Conservation (phyloP, 2,888 invertebrate species). For the Tortricodes alternella region DNA sequence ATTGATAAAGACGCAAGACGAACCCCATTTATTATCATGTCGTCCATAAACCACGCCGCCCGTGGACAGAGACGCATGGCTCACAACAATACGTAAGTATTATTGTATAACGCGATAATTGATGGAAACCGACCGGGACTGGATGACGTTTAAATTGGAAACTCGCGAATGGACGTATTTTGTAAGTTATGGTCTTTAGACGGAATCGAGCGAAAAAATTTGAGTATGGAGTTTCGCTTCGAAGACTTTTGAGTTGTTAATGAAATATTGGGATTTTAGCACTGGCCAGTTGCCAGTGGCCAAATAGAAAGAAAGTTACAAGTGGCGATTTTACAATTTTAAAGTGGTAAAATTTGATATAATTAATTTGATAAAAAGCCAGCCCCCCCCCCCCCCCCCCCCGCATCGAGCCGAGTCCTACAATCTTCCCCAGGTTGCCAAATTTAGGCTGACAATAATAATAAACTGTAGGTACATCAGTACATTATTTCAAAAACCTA, state of each 20-base stretch:
- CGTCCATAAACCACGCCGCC: slow-evolving; percentile 18
- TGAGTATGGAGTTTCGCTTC: not conserved
- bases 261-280: not conserved
- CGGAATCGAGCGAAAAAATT: slow-evolving; percentile 15
- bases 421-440: no score
- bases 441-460: no score
- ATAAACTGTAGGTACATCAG: no score
- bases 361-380: no score
- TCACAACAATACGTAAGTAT: slow-evolving; percentile 35
- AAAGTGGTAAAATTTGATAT: no score
- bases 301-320: no score
- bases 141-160: slow-evolving; percentile 31
- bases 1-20: slow-evolving; percentile 10
- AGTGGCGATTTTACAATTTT: no score
- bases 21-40: slow-evolving; percentile 20
- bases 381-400: no score
- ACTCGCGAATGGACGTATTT: not conserved
- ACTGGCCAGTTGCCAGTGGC: no score
- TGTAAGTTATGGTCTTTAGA: slow-evolving; percentile 22
- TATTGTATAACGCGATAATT: slow-evolving; percentile 44
- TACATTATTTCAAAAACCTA: no score
- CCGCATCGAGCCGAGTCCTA: no score
- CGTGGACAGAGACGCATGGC: slow-evolving; percentile 28
- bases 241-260: not conserved
- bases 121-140: slow-evolving; percentile 38